A percentile compares a stretch with the other conserved stretches of the same genome.
Conservation (phyloP, 2,888 invertebrate species). For the Drosophila nr. medialis region DNA sequence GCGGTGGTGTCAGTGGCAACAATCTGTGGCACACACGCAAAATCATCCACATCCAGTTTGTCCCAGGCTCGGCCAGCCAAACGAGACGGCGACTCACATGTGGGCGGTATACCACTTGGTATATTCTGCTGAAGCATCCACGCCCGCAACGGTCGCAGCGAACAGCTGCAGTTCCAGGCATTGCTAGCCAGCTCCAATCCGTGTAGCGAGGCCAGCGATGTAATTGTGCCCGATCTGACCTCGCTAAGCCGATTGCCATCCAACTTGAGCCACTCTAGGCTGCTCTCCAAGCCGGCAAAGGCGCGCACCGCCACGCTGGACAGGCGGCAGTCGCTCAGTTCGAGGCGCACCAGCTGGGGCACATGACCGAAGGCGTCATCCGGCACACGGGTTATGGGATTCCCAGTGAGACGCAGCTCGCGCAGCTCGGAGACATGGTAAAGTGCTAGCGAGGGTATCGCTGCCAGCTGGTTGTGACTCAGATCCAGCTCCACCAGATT, state of each 20-base stretch:
- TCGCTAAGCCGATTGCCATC: slow-evolving; percentile 90
- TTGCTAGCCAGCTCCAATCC: slow-evolving; percentile 91
- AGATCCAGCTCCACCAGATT: slow-evolving; percentile 93
- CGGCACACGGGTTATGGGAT: slow-evolving; percentile 89
- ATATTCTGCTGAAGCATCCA: slow-evolving; percentile 93
- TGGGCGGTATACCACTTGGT: slow-evolving; percentile 89
- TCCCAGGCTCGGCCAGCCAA: slow-evolving; percentile 90
- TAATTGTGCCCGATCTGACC: slow-evolving; percentile 88
- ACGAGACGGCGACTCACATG: slow-evolving; percentile 89
- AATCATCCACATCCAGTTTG: slow-evolving; percentile 91
- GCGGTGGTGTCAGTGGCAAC: slow-evolving; percentile 87
- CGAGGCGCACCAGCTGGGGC: slow-evolving; percentile 89
- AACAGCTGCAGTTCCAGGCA: slow-evolving; percentile 93
- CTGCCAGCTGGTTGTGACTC: slow-evolving; percentile 89
- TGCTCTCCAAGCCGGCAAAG: slow-evolving; percentile 90
- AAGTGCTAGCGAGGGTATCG: slow-evolving; percentile 90
- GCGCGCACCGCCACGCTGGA: slow-evolving; percentile 89
- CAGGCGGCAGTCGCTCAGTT: slow-evolving; percentile 90
- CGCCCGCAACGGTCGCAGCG: slow-evolving; percentile 89
- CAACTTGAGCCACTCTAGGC: slow-evolving; percentile 91
- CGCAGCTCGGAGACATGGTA: slow-evolving; percentile 90
- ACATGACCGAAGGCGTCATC: slow-evolving; percentile 89
- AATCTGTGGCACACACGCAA: slow-evolving; percentile 91
- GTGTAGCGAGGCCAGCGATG: slow-evolving; percentile 89
- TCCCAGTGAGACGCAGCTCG: slow-evolving; percentile 90